Conservation (phyloP, 1,140 invertebrate species). For the Rhynchophorus ferrugineus region DNA sequence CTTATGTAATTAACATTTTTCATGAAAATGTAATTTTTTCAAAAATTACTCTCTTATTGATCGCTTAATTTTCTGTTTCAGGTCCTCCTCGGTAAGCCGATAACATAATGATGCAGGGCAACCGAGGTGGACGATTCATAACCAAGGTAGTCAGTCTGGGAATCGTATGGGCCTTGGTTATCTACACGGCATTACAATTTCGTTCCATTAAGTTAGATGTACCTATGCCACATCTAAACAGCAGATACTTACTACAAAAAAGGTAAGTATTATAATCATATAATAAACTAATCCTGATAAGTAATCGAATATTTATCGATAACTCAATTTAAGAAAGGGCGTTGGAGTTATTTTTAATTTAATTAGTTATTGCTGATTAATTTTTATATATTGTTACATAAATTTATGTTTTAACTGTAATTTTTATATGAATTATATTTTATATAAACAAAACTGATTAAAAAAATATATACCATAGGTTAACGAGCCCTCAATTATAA, state of each 20-base stretch:
- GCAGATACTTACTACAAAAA: slow-evolving; percentile 38
- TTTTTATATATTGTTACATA: too few species aligned
- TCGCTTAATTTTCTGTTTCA: too few species aligned
- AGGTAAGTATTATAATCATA: slow-evolving; percentile 6
- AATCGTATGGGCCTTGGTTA: slow-evolving; percentile 44
- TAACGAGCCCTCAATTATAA: too few species aligned
- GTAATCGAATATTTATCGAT: background rate
- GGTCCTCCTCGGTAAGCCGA: slow-evolving; percentile 11
- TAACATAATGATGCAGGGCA: slow-evolving; percentile 15
- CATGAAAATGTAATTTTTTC: too few species aligned
- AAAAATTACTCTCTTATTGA: too few species aligned
- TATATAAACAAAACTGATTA: too few species aligned
- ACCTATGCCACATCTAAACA: slow-evolving; percentile 39
- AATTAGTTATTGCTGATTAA: too few species aligned
- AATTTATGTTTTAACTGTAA: too few species aligned
- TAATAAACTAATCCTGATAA: background rate
- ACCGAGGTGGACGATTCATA: slow-evolving; percentile 40
- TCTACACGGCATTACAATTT: slow-evolving; percentile 42
- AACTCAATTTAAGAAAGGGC: background rate
- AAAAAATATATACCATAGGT: too few species aligned
- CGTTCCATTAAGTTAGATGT: slow-evolving; percentile 41
- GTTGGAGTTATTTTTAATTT: too few species aligned
- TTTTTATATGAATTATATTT: too few species aligned
- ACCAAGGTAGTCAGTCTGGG: slow-evolving; percentile 44
- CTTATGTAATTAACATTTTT: too few species aligned